phyloP scores from a whole-genome alignment of 1,140 invertebrate genomes.

The Apis dorsata region DNA sequence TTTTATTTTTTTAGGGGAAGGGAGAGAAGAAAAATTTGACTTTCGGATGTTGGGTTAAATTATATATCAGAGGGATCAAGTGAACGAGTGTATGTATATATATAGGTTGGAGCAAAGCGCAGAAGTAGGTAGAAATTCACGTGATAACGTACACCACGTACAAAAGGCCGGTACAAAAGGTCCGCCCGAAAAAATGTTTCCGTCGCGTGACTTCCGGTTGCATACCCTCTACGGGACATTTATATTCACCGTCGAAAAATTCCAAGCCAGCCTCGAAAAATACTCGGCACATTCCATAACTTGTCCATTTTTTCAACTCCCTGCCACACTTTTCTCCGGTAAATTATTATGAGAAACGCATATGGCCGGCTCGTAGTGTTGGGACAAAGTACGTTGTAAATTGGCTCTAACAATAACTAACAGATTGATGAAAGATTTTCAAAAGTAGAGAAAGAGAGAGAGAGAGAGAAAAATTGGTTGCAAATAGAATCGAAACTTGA shows the following conservation, averaged over 20 bases:
- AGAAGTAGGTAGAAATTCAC: constrained; percentile 30
- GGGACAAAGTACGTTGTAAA: too few relatives aligned
- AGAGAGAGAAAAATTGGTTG: too few relatives aligned
- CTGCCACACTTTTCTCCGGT: not conserved
- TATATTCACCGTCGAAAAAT: constrained; percentile 42
- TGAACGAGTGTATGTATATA: not conserved
- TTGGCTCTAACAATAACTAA: too few relatives aligned
- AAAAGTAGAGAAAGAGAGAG: too few relatives aligned
- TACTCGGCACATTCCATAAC: constrained; percentile 1
- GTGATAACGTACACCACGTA: not conserved
- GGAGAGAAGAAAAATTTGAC: not conserved
- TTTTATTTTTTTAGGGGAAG: not conserved
- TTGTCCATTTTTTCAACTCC: constrained; percentile 15
- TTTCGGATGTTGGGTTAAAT: not conserved
- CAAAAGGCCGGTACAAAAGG: not conserved
- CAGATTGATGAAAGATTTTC: too few relatives aligned
- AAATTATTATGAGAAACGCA: not conserved
- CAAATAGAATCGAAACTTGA: too few relatives aligned
- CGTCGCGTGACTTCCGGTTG: constrained; percentile 18
- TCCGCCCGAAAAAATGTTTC: not conserved
- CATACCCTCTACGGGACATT: constrained; percentile 6
- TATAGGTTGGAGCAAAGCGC: not conserved
- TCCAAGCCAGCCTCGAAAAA: not conserved
- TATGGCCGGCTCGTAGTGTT: not conserved
- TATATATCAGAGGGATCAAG: not conserved